A percentile compares a stretch with the other conserved stretches of the same genome.
These are phyloP conservation scores for Thinocorus orbignyianus DNA, from an alignment of 2,113 vertebrate genomes.

Conservation along the genomic window DNA sequence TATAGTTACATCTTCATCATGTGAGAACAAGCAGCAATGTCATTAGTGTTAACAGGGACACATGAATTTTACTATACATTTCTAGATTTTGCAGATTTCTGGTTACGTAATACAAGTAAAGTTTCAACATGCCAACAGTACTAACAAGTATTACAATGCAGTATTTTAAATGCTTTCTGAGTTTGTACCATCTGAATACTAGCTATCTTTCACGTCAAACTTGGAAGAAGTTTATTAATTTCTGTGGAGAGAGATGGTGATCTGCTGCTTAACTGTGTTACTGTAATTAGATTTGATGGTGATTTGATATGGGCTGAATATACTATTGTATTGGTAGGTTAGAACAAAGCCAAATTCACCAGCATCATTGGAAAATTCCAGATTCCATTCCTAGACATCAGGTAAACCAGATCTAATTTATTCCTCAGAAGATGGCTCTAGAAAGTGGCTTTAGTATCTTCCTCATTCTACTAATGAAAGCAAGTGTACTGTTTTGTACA, in stretches of 20 bases:
- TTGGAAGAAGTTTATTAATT: neutral
- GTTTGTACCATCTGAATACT: neutral
- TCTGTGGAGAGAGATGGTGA: neutral
- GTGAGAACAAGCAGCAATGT: neutral
- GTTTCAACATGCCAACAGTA: neutral
- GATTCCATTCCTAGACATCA: neutral
- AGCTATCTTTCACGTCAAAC: neutral
- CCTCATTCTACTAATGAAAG: neutral
- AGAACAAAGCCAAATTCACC: neutral
- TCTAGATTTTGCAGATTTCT: neutral
- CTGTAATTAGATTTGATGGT: neutral
- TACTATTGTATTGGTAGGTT: neutral
- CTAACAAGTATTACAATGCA: neutral
- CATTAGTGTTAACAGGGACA: neutral
- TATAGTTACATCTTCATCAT: neutral
- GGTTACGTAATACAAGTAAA: neutral
- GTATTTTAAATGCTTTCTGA: neutral
- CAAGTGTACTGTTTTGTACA: neutral
- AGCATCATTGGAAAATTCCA: neutral
- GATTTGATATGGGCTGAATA: neutral
- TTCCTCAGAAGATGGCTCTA: accelerated
- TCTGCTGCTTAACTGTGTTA: neutral
- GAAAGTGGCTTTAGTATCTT: neutral
- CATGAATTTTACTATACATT: neutral
- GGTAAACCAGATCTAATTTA: neutral